These are phyloP conservation scores for Vireo griseus DNA, from an alignment of 2,797 vertebrate genomes.

Conservation along the genomic window DNA sequence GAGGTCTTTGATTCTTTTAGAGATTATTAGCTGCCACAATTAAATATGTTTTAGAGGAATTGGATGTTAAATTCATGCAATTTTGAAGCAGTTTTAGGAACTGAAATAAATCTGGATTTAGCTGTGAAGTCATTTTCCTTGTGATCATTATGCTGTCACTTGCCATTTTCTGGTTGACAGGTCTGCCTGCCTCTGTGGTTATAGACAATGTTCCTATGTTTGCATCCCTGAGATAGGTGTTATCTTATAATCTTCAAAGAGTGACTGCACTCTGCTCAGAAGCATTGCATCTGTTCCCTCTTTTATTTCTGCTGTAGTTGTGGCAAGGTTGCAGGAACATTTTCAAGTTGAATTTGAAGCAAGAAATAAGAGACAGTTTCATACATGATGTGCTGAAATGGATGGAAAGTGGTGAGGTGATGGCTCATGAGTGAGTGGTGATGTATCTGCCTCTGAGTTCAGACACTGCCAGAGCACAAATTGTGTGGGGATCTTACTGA, in stretches of 20 bases:
- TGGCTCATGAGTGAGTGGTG: fast-evolving
- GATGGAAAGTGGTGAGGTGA: background rate
- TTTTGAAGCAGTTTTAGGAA: background rate
- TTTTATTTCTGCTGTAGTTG: background rate
- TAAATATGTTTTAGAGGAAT: background rate
- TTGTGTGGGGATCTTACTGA: background rate
- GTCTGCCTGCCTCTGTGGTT: background rate
- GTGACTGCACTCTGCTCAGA: background rate
- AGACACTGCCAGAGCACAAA: background rate
- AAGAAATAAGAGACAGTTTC: background rate
- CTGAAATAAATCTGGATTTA: background rate
- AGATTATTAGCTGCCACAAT: background rate
- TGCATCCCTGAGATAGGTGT: background rate
- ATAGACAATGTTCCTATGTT: fast-evolving
- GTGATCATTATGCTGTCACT: background rate
- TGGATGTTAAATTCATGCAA: background rate
- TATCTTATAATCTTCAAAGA: background rate
- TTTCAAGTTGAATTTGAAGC: background rate
- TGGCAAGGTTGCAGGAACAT: background rate
- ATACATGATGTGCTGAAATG: background rate
- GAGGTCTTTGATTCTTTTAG: background rate
- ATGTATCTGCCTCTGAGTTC: background rate
- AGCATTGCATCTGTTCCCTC: background rate
- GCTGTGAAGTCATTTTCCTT: background rate
- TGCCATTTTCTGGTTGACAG: background rate